Percentiles rank a stretch among this genome's conserved stretches.
phyloP scores from a whole-genome alignment of 2,797 vertebrate species.

The Enteromius viviparus region DNA sequence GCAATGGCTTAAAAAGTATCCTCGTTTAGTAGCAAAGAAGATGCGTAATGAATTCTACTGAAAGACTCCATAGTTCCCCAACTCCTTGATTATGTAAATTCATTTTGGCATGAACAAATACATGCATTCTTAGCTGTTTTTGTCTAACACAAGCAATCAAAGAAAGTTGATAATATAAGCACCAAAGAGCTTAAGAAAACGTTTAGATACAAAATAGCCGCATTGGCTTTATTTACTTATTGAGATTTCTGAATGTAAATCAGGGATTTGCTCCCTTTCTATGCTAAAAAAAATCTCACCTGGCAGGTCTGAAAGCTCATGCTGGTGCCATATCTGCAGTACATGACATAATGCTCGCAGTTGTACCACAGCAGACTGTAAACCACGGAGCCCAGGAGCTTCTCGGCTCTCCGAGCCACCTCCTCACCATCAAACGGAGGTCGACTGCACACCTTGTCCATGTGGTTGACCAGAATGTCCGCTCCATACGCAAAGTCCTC shows the following conservation, averaged over 20 bases:
- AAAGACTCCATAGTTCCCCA: neutral
- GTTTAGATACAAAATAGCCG: neutral
- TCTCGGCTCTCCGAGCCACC: constrained; percentile 87
- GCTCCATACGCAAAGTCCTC: constrained; percentile 92
- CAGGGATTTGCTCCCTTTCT: neutral
- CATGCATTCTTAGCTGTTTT: neutral
- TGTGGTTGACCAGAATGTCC: constrained; percentile 87
- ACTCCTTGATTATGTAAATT: neutral
- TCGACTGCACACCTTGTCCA: constrained; percentile 83
- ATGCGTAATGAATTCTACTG: neutral
- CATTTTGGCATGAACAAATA: neutral
- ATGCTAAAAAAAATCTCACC: constrained; percentile 74
- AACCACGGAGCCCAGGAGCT: constrained; percentile 81
- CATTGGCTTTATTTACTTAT: neutral
- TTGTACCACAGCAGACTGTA: constrained; percentile 98
- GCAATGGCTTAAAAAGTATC: neutral
- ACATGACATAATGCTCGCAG: constrained; percentile 97
- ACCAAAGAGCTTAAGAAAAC: neutral
- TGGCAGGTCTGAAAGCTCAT: constrained; percentile 94
- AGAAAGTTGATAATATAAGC: neutral
- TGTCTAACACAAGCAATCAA: neutral
- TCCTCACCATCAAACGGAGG: constrained; percentile 84
- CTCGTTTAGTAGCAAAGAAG: neutral
- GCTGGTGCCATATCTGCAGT: constrained; percentile 90
- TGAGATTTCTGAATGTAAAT: neutral